Conservation (phyloP, 1,140 invertebrate genomes). For the Anoplophora glabripennis region DNA sequence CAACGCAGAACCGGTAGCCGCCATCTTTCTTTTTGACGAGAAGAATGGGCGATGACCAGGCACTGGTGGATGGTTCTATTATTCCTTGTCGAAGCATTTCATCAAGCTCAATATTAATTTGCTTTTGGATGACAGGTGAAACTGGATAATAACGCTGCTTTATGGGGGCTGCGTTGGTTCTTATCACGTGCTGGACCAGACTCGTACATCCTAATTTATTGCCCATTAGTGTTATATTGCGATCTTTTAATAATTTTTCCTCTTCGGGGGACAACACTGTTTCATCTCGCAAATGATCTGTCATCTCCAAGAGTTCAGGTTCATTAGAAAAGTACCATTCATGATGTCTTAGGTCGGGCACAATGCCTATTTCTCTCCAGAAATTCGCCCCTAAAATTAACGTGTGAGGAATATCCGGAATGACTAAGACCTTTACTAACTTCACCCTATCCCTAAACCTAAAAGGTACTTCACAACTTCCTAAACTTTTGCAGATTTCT, state of each 20-base stretch:
- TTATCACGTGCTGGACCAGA: constrained; percentile 35
- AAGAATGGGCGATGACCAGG: constrained; percentile 39
- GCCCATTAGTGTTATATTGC: constrained; percentile 2
- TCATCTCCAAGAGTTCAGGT: neutral
- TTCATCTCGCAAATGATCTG: neutral
- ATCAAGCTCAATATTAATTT: constrained; percentile 30
- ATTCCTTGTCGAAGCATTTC: constrained; percentile 25
- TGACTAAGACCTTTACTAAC: neutral
- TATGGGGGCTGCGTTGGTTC: constrained; percentile 32
- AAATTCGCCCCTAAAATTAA: constrained; percentile 7
- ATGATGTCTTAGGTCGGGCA: constrained; percentile 7
- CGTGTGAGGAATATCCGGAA: constrained; percentile 1
- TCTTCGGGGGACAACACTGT: constrained; percentile 6
- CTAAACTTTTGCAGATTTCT: neutral
- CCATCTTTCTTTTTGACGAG: constrained; percentile 45
- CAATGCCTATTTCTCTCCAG: constrained; percentile 4
- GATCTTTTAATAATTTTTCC: neutral
- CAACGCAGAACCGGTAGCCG: constrained; percentile 38
- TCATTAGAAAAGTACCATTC: constrained; percentile 11
- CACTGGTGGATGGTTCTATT: constrained; percentile 29
- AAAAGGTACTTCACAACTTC: neutral
- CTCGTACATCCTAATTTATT: constrained; percentile 29
- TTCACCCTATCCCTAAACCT: neutral
- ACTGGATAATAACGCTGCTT: constrained; percentile 34
- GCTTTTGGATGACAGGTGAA: constrained; percentile 31